Evolutionary conservation across 2,888 invertebrate species (phyloP), one percentile per base, ranked within the genome.

Genomic region (Blomia tropicalis): DNA sequence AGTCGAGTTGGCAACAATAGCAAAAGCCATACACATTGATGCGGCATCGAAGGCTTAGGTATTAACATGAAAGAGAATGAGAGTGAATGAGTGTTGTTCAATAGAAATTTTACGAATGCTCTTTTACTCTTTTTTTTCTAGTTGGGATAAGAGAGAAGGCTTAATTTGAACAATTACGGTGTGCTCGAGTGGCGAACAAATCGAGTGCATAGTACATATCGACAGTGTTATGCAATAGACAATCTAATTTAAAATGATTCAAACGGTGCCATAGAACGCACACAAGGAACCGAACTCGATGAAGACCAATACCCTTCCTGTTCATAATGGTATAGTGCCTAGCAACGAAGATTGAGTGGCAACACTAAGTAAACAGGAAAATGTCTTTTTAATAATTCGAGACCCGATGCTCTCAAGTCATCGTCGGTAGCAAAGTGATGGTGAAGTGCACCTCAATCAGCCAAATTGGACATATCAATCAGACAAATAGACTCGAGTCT

Each of bases 401-500:
- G 51, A n/a, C 11, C 23, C 41, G n/a, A n/a, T n/a, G n/a, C n/a
- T n/a, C n/a, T n/a, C n/a, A n/a, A n/a, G 36, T 17, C 36, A 36
- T 36, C 17, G 36, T 36, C 36, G 36, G 22, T 7, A 11, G 51
- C 51, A 47, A n/a, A 7, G 51, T 11, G n/a, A n/a, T n/a, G n/a
- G n/a, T n/a, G 23, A 14, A n/a, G 7, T 11, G 51, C 51, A 47
- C 51, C 51, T 47, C 51, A 47, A 47, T 47, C 51, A 47, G 51
- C 51, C 7, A 47, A 47, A 47, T 47, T 47, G 51, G 51, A 47
- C 51, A 47, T 47, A 47, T 47, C 51, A 47, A 47, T 47, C 51
- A 47, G 51, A n/a, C 51, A 47, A 47, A 47, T 47, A 7, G 51
- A 25, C 7, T 17, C 36, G 36, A 36, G 36, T 36, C 36, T 11